Evolutionary conservation across 2,113 vertebrate genomes (phyloP).

Genomic region (Atlantisia rogersi): DNA sequence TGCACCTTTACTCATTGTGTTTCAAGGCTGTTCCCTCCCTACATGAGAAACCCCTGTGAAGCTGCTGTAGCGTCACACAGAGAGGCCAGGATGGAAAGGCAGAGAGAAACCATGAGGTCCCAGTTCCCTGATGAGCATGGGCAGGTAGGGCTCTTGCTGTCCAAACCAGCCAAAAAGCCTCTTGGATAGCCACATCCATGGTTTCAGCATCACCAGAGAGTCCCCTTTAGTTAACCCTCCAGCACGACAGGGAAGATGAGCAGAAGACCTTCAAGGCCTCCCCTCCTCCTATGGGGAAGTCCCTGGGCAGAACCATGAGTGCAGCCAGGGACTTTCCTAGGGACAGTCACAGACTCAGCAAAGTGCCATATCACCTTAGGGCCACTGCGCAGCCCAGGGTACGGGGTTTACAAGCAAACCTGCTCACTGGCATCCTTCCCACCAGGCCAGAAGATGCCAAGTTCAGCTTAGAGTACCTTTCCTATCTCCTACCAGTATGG

Average conservation of each 20-base stretch:
- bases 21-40: neutral
- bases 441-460: neutral
- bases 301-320: neutral
- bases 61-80: neutral
- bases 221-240: neutral
- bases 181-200: neutral
- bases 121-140: neutral
- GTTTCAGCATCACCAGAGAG: neutral
- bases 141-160: neutral
- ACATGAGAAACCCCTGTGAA: rapidly evolving
- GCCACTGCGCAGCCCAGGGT: neutral
- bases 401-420: neutral
- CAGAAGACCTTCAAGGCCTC: neutral
- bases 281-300: neutral
- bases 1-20: neutral
- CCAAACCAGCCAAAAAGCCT: neutral
- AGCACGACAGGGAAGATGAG: neutral
- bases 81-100: neutral
- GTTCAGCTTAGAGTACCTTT: neutral
- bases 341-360: neutral
- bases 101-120: neutral
- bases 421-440: neutral
- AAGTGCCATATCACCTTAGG: rapidly evolving
- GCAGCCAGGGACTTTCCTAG: neutral
- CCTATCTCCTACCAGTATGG: no score